Evolutionary conservation across 2,113 vertebrate species (phyloP), one percentile per base, ranked within the genome.

Genomic region (Syngnathus typhle): DNA sequence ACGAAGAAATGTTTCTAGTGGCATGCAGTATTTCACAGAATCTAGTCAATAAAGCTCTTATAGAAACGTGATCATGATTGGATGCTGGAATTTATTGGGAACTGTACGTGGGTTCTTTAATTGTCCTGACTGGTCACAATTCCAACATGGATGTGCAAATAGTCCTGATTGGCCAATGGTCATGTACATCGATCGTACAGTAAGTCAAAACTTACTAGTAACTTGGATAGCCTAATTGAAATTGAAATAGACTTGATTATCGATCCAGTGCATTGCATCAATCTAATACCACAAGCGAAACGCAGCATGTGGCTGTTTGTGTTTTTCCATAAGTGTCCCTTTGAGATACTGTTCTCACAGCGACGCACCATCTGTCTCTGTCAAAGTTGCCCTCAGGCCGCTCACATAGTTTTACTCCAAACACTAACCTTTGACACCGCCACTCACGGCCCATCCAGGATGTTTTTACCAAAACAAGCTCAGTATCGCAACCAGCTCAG

Each of bases 401-500:
- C 70, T 69, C 23, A 59, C 68, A 69, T 78, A 78, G 75, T 63
- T 70, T 78, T 69, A 82, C 80, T 63, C 71, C 16, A 75, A 75
- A 76, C 73, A 55, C 37, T 56, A 27, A 77, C 77, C 77, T 73
- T 49, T 83, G 77, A 78, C 81, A 6, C 43, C 6, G 1, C 43
- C 55, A 19, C 51, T 76, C 51, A 59, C 38, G 55, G 56, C 60
- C 66, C 76, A 73, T 76, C 46, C 71, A 65, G 77, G 79, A 77
- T 87, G 81, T 87, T 87, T 84, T 75, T 19, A 68, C 74, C 78
- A 77, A 79, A 83, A 87, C 85, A 84, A 23, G 38, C 60, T 43
- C 58, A 38, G 78, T 67, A 78, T 78, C 74, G 68, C 10, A 71
- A 86, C 77, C 80, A 1, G 65, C 39, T 51, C 11, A 0, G 64